Evolutionary conservation across 2,797 vertebrate species (phyloP), one percentile per base, ranked within the genome.

Genomic region (Sebastolobus altivelis): DNA sequence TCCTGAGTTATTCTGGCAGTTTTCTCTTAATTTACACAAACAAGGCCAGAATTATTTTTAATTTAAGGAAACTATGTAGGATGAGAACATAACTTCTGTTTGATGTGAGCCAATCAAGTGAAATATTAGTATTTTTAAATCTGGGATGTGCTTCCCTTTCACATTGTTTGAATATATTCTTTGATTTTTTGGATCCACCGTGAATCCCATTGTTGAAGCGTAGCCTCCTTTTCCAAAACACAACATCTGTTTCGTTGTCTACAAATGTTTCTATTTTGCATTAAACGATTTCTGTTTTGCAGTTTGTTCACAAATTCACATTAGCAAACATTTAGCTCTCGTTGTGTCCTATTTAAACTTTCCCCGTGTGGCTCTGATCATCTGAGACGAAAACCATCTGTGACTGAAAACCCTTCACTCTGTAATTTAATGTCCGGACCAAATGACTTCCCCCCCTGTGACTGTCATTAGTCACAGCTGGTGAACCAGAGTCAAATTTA

Each of bases 321-420:
- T 55, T 33, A 10, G 20, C 31, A 12, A 67, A 67, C 27, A 33
- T 27, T 67, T 12, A 18, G 22, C 59, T 43, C 31, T 5, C 37
- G 70, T 14, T 35, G 60, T 65, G 62, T 62, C 65, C 60, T 40
- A 52, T 46, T 73, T 77, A 65, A 69, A 46, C 25, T 11, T 12
- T 33, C 20, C 25, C 25, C 25, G 79, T 75, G 55, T 25, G 16
- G 38, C 84, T 49, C 58, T 40, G 83, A 77, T 70, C 77, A 82
- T 40, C 60, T 52, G 72, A 82, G 82, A 88, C 72, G 11, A 8
- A 13, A 70, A 77, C 72, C 80, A 81, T 87, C 83, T 90, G 81
- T 79, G 88, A 73, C 73, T 77, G 68, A 74, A 77, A 82, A 37
- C 65, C 61, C 61, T 68, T 67, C 35, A 4, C 75, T 49, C 1